These are phyloP conservation scores for Torymus auratus DNA, from an alignment of 2,888 invertebrate species.

Conservation along the genomic window DNA sequence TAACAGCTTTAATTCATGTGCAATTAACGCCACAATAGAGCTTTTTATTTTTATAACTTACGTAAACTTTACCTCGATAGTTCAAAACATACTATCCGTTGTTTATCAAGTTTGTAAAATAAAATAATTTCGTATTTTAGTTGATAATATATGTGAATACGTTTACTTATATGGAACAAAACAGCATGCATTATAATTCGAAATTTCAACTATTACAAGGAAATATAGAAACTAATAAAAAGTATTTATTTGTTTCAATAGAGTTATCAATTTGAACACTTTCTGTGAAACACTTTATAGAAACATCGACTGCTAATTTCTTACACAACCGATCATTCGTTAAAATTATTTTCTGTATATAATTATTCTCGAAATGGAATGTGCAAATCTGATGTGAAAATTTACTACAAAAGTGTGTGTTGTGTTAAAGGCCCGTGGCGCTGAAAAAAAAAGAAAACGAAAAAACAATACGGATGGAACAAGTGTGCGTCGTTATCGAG, in stretches of 20 bases:
- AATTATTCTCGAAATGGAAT: too few relatives aligned
- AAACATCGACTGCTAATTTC: conserved; percentile 46
- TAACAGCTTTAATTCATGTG: conserved; percentile 33
- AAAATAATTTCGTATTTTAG: too few relatives aligned
- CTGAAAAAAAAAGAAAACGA: conserved; percentile 8
- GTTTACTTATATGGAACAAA: too few relatives aligned
- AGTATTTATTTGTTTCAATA: not conserved
- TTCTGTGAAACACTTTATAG: conserved; percentile 24
- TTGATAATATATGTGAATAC: too few relatives aligned
- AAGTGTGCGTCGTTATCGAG: conserved; percentile 54
- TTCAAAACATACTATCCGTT: not conserved
- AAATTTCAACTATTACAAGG: too few relatives aligned
- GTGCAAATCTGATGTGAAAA: too few relatives aligned
- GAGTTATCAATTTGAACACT: conserved; percentile 9
- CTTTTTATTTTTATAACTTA: conserved; percentile 23
- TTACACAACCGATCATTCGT: conserved; percentile 53
- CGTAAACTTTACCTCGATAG: conserved; percentile 1
- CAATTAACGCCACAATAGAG: conserved; percentile 35
- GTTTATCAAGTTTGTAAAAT: not conserved
- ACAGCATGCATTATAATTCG: too few relatives aligned
- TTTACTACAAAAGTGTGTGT: too few relatives aligned
- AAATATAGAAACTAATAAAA: too few relatives aligned
- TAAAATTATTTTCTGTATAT: too few relatives aligned
- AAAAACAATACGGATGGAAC: conserved; percentile 40
- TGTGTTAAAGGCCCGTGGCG: too few relatives aligned